Evolutionary conservation across 2,888 invertebrate species (phyloP), one percentile per base, ranked within the genome.

Genomic region (Onthophagus sagittarius): DNA sequence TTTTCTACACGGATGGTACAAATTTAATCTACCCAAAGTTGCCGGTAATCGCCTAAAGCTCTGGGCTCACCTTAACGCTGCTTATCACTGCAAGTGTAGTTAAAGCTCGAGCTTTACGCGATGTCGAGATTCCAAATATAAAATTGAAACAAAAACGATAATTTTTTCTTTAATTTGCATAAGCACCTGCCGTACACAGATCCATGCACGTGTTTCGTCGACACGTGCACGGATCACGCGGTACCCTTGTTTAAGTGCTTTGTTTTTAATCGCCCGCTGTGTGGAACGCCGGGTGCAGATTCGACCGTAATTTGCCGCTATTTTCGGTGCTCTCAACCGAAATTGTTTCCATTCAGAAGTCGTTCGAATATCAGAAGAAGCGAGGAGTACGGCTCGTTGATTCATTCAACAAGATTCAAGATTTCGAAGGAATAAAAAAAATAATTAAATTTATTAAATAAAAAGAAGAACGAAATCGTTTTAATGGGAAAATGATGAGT

Each of bases 171-270:
- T 23, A 23, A 53, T 53, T 53, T 53, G 9, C 39, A 53, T 53
- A 53, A 7, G 39, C 39, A 53, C 39, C 39, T 53, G 39, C 39
- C 39, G 23, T 23, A 23, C 23, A 53, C 39, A 32, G 32, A 65
- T 23, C 23, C 65, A 9, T 13, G 13, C 65, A 65, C 65, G 65
- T 65, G 65, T 7, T 31, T 23, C 15, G 32, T 13, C 23, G 23
- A 32, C 65, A 65, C 65, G 23, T 65, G 65, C 23, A 31, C 11
- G 6, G n/a, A 65, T n/a, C 65, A 65, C 65, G 65, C 32, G 65
- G 23, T 23, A 31, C 65, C 65, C 32, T 13, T 63, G 15, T 65
- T 65, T 65, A 65, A 32, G n/a, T 32, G 23, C 14, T 13, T 32
- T 31, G 65, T 65, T 65, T 65, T 13, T 65, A 65, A 65, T 23